A percentile compares a stretch with the other conserved stretches of the same genome.
These are phyloP conservation scores for Synodontis membranacea DNA, from an alignment of 2,113 vertebrate species.

Conservation along the genomic window DNA sequence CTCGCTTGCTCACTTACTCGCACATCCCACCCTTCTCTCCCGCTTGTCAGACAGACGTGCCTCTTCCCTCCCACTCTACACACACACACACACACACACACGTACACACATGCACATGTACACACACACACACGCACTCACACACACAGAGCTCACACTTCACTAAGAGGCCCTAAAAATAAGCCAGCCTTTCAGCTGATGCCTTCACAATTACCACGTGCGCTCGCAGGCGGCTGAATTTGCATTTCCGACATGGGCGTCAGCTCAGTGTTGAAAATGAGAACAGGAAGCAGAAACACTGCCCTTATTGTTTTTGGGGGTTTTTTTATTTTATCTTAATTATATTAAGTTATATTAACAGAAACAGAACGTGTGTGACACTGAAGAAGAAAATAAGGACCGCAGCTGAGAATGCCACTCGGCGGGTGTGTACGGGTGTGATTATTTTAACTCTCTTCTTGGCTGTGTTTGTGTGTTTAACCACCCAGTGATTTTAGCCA, in stretches of 20 bases:
- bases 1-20: neutral
- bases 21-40: neutral
- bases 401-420: neutral
- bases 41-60: constrained; percentile 26
- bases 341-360: neutral
- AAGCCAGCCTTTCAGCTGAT: constrained; percentile 42
- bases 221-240: constrained; percentile 51
- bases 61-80: constrained; percentile 41
- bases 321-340: neutral
- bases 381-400: neutral
- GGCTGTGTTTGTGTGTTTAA: constrained; percentile 39
- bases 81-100: constrained; percentile 22
- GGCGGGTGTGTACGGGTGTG: neutral
- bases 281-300: neutral
- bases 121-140: constrained; percentile 17
- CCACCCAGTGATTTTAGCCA: constrained; percentile 1
- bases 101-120: neutral
- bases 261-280: constrained; percentile 10
- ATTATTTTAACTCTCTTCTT: constrained; percentile 24
- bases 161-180: constrained; percentile 60
- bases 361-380: neutral
- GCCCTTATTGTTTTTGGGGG: neutral
- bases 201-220: constrained; percentile 63
- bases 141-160: constrained; percentile 45
- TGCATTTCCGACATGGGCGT: constrained; percentile 55